Percentiles rank a stretch among this genome's conserved stretches.
These are phyloP conservation scores for Xylota sylvarum DNA, from an alignment of 2,888 invertebrate genomes.

Conservation along the genomic window DNA sequence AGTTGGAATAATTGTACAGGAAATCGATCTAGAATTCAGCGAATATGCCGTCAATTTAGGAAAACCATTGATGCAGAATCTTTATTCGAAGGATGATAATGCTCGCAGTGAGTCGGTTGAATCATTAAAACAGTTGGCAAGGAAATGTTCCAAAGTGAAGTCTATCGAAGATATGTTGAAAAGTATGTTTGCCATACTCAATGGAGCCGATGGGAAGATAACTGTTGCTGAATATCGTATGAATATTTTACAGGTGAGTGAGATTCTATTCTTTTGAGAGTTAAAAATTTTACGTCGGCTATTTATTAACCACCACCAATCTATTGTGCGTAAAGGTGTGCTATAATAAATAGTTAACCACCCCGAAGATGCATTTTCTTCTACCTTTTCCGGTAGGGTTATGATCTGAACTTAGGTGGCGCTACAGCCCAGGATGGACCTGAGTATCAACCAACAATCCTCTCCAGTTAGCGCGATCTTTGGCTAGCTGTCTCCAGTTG, in stretches of 20 bases:
- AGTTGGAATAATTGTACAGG: conserved; percentile 91
- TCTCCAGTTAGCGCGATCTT: no score
- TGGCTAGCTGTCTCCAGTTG: no score
- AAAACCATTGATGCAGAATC: conserved; percentile 92
- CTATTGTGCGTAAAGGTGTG: no score
- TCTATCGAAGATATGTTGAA: conserved; percentile 89
- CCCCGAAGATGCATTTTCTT: no score
- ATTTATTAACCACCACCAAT: no score
- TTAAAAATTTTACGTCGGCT: no score
- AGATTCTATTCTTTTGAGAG: not conserved
- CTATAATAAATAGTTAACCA: no score
- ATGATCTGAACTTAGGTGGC: no score
- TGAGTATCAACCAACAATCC: no score
- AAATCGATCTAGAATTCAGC: conserved; percentile 91
- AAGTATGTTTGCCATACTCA: conserved; percentile 91
- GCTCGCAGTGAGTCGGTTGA: conserved; percentile 91
- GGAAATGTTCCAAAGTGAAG: conserved; percentile 89
- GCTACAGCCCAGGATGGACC: no score
- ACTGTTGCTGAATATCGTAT: conserved; percentile 95
- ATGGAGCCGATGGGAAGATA: conserved; percentile 96
- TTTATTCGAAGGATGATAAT: conserved; percentile 93
- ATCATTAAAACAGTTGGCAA: conserved; percentile 89
- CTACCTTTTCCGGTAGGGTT: no score
- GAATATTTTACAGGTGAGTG: conserved; percentile 90
- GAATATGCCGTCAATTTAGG: conserved; percentile 91